Percentiles rank a stretch among this genome's conserved stretches.
phyloP scores from a whole-genome alignment of 2,888 invertebrate genomes.

The Lasioglossum morio region DNA sequence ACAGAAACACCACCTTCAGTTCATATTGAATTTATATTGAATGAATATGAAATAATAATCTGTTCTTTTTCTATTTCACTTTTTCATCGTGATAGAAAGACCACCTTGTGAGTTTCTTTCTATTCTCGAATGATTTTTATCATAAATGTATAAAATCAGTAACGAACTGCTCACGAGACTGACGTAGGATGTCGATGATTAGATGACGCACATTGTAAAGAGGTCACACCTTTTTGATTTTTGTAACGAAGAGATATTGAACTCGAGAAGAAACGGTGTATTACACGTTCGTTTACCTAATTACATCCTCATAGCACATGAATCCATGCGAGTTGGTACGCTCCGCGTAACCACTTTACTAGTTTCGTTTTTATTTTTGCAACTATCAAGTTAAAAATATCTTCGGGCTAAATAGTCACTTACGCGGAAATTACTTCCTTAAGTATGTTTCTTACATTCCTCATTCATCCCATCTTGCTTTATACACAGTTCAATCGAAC shows the following conservation, averaged over 20 bases:
- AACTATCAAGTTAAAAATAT: background rate
- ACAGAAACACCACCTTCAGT: too few relatives aligned
- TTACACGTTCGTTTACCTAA: background rate
- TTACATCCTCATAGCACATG: background rate
- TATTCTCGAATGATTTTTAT: too few relatives aligned
- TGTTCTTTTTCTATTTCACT: too few relatives aligned
- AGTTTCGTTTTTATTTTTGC: background rate
- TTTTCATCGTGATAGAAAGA: too few relatives aligned
- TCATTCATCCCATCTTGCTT: background rate
- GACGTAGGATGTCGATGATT: background rate
- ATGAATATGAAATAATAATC: too few relatives aligned
- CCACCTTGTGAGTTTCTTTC: too few relatives aligned
- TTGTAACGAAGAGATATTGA: background rate
- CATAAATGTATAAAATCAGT: too few relatives aligned
- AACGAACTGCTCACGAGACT: background rate
- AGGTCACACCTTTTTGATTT: background rate
- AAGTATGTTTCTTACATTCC: background rate
- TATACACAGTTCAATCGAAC: background rate
- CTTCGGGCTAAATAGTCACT: background rate
- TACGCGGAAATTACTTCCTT: background rate
- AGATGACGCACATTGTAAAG: background rate
- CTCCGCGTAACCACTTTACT: background rate
- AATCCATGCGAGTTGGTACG: background rate
- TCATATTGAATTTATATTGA: too few relatives aligned
- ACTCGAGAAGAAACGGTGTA: background rate